Conservation (phyloP, 2,888 invertebrate species). For the Temnothorax unifasciatus region DNA sequence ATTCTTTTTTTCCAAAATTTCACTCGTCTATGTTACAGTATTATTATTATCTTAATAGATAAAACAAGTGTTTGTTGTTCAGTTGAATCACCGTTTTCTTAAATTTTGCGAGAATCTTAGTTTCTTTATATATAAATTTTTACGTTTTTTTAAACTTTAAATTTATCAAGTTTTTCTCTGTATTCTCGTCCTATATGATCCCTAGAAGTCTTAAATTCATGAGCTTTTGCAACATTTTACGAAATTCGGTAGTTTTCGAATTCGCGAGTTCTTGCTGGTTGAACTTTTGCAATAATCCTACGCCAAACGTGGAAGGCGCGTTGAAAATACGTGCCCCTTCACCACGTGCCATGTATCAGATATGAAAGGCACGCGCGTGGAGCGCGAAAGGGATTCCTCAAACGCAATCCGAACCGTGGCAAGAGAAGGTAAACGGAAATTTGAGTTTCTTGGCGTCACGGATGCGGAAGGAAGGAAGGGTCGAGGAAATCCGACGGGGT, state of each 20-base stretch:
- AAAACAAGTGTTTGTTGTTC: not conserved
- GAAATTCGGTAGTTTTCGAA: conserved; percentile 10
- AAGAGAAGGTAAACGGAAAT: conserved; percentile 65
- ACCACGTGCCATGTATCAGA: conserved; percentile 39
- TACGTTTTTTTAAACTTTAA: not conserved
- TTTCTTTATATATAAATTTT: not conserved
- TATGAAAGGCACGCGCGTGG: conserved; percentile 45
- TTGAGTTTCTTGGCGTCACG: conserved; percentile 66
- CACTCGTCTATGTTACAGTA: not conserved
- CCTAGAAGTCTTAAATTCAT: not conserved
- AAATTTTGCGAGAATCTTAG: not conserved
- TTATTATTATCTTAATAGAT: not conserved
- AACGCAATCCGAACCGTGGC: conserved; percentile 28
- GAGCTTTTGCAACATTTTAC: conserved; percentile 2
- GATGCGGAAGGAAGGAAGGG: conserved; percentile 58
- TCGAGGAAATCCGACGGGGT: conserved; percentile 52
- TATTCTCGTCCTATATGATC: not conserved
- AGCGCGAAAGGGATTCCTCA: conserved; percentile 40
- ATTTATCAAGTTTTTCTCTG: not conserved
- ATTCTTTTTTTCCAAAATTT: not conserved
- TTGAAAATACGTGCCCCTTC: conserved; percentile 36
- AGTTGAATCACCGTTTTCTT: not conserved
- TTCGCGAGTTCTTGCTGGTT: not conserved
- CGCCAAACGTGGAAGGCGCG: not conserved
- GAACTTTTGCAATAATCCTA: conserved; percentile 50